phyloP scores from a whole-genome alignment of 2,888 invertebrate genomes.

The Stenodema calcarata region DNA sequence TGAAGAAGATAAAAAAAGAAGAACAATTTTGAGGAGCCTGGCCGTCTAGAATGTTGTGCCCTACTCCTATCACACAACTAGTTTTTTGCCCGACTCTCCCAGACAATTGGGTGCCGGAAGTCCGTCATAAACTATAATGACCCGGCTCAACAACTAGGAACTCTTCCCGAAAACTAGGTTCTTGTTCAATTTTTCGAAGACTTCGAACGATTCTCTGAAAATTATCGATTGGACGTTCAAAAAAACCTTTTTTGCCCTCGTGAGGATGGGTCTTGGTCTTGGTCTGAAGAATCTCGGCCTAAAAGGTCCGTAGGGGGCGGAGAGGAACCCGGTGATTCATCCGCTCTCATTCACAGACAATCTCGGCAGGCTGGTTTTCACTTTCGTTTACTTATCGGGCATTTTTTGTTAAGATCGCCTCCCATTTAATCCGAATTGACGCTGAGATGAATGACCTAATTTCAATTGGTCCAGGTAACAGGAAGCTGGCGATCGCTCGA shows the following conservation, averaged over 20 bases:
- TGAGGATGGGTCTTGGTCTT: background rate
- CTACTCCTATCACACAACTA: background rate
- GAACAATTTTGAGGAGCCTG: background rate
- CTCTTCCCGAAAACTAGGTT: background rate
- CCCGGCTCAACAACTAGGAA: background rate
- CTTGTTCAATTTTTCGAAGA: background rate
- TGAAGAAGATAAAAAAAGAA: background rate
- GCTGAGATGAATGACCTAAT: background rate
- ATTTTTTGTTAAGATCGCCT: background rate
- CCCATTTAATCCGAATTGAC: background rate
- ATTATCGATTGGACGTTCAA: background rate
- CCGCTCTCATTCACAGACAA: constrained; percentile 12
- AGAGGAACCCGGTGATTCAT: background rate
- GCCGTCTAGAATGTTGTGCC: background rate
- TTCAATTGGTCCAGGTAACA: no score
- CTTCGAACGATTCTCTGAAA: background rate
- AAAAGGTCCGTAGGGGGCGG: background rate
- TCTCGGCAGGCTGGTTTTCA: background rate
- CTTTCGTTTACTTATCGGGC: background rate
- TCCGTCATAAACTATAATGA: background rate
- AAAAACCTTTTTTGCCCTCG: background rate
- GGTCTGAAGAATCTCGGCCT: background rate
- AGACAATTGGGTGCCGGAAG: constrained; percentile 11
- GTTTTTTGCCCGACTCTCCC: background rate
- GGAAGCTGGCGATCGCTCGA: no score